Evolutionary conservation across 2,797 vertebrate species (phyloP).

Genomic region (Zenarchopterus dispar): DNA sequence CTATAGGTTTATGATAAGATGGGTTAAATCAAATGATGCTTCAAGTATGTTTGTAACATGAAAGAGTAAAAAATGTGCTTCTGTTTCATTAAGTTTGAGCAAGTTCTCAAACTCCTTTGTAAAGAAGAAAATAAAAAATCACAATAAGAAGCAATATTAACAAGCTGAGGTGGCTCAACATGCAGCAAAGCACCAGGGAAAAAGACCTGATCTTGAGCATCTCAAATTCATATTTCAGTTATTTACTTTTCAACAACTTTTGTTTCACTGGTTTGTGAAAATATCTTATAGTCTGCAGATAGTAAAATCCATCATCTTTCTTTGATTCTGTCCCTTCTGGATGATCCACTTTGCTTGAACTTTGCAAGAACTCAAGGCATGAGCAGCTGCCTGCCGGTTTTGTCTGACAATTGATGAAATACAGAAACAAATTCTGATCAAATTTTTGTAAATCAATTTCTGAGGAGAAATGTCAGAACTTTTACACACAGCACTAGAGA

Average conservation of each 20-base stretch:
- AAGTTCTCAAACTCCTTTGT: neutral
- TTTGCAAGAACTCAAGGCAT: neutral
- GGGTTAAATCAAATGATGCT: neutral
- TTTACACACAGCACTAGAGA: neutral
- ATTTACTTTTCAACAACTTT: neutral
- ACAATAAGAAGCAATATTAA: neutral
- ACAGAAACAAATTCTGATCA: conserved; percentile 11
- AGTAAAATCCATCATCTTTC: neutral
- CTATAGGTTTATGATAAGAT: neutral
- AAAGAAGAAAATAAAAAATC: no score
- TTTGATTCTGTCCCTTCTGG: conserved; percentile 4
- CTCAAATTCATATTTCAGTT: no score
- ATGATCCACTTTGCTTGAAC: neutral
- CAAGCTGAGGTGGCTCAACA: no score
- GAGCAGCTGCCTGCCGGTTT: no score
- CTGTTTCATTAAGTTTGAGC: neutral
- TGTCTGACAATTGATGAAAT: conserved; percentile 2
- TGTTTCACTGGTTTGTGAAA: neutral
- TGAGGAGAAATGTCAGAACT: conserved; percentile 16
- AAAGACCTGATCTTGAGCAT: no score
- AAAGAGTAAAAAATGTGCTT: conserved; percentile 4
- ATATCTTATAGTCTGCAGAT: neutral
- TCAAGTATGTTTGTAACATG: neutral
- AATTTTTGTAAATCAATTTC: conserved; percentile 11
- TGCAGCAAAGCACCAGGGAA: no score